Conservation (phyloP, 2,888 invertebrate genomes). For the Hedya salicella region DNA sequence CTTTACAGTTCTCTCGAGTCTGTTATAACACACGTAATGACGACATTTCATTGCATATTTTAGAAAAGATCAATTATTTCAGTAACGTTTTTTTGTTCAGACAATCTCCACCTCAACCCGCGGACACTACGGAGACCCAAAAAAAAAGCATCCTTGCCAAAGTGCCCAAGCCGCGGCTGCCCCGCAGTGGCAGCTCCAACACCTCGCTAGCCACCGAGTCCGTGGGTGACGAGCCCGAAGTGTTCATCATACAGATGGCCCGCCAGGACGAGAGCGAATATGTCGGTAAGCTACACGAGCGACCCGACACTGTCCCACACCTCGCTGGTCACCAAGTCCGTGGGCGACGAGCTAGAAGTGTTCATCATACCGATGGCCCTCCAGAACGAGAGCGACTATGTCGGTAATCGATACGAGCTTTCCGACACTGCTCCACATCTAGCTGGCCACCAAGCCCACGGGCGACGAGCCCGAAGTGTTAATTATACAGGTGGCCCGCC, state of each 20-base stretch:
- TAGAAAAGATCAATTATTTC: too few species aligned
- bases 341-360: slow-evolving; percentile 67
- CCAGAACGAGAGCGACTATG: slow-evolving; percentile 57
- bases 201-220: slow-evolving; percentile 58
- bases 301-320: slow-evolving; percentile 52
- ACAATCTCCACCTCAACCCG: slow-evolving; percentile 58
- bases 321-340: slow-evolving; percentile 57
- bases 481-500: slow-evolving; percentile 72
- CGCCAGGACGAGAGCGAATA: slow-evolving; percentile 74
- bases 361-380: slow-evolving; percentile 74
- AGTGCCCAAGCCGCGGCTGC: slow-evolving; percentile 68
- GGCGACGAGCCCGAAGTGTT: slow-evolving; percentile 70
- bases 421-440: slow-evolving; percentile 59
- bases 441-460: slow-evolving; percentile 56
- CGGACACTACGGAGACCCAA: slow-evolving; percentile 63
- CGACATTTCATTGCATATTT: too few species aligned
- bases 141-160: slow-evolving; percentile 73
- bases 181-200: slow-evolving; percentile 65
- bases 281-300: slow-evolving; percentile 66
- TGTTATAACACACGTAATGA: too few species aligned
- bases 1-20: too few species aligned
- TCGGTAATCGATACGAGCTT: too few species aligned
- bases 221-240: slow-evolving; percentile 63
- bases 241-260: slow-evolving; percentile 75
- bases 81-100: slow-evolving; percentile 48